Evolutionary conservation across 2,113 vertebrate species (phyloP).

Genomic region (Hyperopisus bebe): DNA sequence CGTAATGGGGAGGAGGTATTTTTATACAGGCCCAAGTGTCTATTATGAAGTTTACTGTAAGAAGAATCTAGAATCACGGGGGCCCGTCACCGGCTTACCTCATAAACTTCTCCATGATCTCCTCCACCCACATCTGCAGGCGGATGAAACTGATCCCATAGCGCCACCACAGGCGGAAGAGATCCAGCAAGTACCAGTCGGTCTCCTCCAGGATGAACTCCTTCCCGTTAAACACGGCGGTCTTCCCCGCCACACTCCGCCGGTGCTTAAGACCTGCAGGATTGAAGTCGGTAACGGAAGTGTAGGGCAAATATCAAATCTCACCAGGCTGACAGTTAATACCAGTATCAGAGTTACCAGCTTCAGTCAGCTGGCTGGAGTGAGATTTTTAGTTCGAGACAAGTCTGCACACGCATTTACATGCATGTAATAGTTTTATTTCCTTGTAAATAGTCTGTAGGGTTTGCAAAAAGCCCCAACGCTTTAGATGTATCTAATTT

Average conservation of each 20-base stretch:
- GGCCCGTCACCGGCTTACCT: slow-evolving; percentile 63
- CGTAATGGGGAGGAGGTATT: neutral
- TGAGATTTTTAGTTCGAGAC: neutral
- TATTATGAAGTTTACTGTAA: neutral
- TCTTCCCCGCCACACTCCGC: slow-evolving; percentile 80
- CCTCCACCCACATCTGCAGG: slow-evolving; percentile 98
- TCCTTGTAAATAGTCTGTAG: neutral
- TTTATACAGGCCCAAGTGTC: neutral
- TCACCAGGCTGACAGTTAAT: neutral
- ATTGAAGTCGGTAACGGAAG: no score
- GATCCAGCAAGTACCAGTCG: slow-evolving; percentile 93
- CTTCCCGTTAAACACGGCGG: slow-evolving; percentile 81
- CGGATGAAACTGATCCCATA: slow-evolving; percentile 97
- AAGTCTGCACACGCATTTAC: neutral
- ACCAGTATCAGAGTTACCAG: neutral
- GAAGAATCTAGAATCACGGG: neutral
- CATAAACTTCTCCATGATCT: slow-evolving; percentile 99
- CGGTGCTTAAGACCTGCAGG: slow-evolving; percentile 81
- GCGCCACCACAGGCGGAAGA: slow-evolving; percentile 95
- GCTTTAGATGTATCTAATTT: neutral
- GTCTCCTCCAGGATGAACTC: slow-evolving; percentile 90
- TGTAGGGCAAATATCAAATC: neutral
- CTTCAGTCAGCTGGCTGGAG: neutral
- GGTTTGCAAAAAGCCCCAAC: neutral
- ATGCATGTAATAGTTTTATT: neutral